Base-by-base conservation (phyloP, 2,113 vertebrate genomes). In the Mustela lutreola region DNA sequence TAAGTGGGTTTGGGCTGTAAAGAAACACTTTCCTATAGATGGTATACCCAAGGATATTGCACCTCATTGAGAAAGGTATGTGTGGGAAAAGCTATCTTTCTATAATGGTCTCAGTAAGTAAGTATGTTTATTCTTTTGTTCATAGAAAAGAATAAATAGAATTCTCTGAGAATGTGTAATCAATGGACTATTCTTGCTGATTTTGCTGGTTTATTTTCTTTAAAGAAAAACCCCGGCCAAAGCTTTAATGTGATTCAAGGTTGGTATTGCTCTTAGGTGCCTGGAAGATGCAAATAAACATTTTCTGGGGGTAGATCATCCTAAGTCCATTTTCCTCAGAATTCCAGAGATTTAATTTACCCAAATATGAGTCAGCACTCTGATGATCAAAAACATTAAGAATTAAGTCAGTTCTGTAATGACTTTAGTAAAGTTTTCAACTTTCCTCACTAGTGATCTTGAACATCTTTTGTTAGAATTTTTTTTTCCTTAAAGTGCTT, bases 271-370 rank as follows among this genome's bases (percentile, higher is more conserved):
- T 45, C 11, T 79, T 73, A 50, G 26, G 12, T 79, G 45, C n/a
- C 39, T 45, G 7, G 15, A 89, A 85, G 42, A 84, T 65, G 11
- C 12, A 88, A 97, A 76, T 45, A 89, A n/a, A 22, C 70, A 91
- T 39, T 45, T 91, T 70, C 42, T 71, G 5, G 50, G 22, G 10
- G 67, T 89, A 81, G 92, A 48, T 33, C 50, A n/a, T 50, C 16
- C 28, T 56, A 60, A 88, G 75, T 62, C 42, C 6, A 70, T 94
- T 89, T 63, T 42, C 31, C 21, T 94, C 60, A 86, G 19, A 63
- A 86, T 93, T 95, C 39, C n/a, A 56, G 9, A 85, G 36, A 48
- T 71, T 90, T 67, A 91, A 81, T 58, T 89, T 88, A 71, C 12
- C 21, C 42, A 82, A 71, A 60, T 85, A 81, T 42, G 31, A 94